phyloP scores from a whole-genome alignment of 23 tunicate species.

The Clavelina lepadiformis region DNA sequence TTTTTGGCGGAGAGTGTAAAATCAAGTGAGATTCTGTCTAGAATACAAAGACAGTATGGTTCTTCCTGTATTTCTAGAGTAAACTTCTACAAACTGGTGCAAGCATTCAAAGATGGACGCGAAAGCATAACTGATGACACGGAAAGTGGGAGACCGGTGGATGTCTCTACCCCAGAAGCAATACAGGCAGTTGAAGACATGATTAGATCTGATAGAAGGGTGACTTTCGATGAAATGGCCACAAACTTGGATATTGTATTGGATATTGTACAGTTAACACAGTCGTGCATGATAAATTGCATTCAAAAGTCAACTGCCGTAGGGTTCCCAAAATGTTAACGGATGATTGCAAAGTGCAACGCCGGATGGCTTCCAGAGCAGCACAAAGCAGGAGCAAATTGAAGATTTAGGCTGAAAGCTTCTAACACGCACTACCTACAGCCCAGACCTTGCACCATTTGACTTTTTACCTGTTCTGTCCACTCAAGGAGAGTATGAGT shows the following conservation, averaged over 20 bases:
- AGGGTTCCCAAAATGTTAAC: conserved; percentile 17
- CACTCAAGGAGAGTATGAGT: not conserved
- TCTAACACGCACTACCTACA: conserved; percentile 3
- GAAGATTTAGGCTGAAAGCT: conserved; percentile 11
- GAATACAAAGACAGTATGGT: conserved; percentile 10
- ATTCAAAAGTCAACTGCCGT: conserved; percentile 6
- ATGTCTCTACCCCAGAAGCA: conserved; percentile 4
- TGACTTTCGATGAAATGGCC: conserved; percentile 6
- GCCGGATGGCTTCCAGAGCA: not conserved
- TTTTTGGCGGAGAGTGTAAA: conserved; percentile 7
- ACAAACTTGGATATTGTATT: conserved; percentile 1
- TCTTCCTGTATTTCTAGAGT: conserved; percentile 1
- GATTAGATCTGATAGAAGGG: conserved; percentile 9
- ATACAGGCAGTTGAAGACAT: conserved; percentile 6
- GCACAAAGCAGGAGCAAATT: not conserved
- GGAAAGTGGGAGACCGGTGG: conserved; percentile 3
- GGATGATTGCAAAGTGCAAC: not conserved
- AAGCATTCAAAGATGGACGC: too few species aligned
- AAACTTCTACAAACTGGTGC: not conserved
- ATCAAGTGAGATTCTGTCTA: conserved; percentile 4
- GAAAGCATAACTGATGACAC: conserved; percentile 1
- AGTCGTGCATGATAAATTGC: not conserved
- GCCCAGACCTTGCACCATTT: conserved; percentile 13
- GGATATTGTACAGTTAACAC: not conserved
- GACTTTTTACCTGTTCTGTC: not conserved